Evolutionary conservation across 2,888 invertebrate species (phyloP).

Genomic region (Dione vanillae): DNA sequence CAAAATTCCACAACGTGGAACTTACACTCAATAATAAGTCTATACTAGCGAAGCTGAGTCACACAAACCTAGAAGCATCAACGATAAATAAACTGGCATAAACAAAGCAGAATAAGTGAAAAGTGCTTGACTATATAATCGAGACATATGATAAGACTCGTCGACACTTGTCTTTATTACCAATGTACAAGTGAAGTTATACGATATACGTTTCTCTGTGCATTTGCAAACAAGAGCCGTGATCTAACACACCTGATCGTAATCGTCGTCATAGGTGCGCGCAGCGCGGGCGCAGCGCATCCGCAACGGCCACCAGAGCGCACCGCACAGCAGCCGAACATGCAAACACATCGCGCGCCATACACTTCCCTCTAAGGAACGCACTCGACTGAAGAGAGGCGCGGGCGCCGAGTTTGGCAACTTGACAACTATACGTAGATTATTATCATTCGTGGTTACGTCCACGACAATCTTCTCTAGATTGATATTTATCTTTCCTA

Average conservation of each 20-base stretch:
- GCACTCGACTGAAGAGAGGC: conserved; percentile 80
- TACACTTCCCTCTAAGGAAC: conserved; percentile 81
- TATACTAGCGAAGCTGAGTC: conserved; percentile 67
- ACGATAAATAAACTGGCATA: conserved; percentile 61
- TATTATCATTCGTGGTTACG: conserved; percentile 72
- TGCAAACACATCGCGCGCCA: conserved; percentile 82
- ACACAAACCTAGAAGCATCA: conserved; percentile 72
- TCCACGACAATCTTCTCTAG: conserved; percentile 53
- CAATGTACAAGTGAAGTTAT: conserved; percentile 72
- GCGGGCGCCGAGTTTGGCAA: conserved; percentile 78
- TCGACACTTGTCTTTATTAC: conserved; percentile 61
- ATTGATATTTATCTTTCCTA: conserved; percentile 37
- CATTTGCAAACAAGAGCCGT: conserved; percentile 65
- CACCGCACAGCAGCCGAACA: conserved; percentile 80
- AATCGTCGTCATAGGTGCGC: conserved; percentile 77
- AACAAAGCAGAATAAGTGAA: conserved; percentile 75
- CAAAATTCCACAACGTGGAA: conserved; percentile 60
- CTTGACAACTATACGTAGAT: conserved; percentile 72
- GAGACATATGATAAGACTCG: conserved; percentile 54
- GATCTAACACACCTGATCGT: conserved; percentile 77
- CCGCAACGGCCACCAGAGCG: conserved; percentile 82
- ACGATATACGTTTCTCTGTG: conserved; percentile 66
- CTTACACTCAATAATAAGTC: conserved; percentile 61
- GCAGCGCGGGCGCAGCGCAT: conserved; percentile 74
- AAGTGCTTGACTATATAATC: conserved; percentile 67